phyloP scores from a whole-genome alignment of 2,797 vertebrate species.

The Brotula barbata region DNA sequence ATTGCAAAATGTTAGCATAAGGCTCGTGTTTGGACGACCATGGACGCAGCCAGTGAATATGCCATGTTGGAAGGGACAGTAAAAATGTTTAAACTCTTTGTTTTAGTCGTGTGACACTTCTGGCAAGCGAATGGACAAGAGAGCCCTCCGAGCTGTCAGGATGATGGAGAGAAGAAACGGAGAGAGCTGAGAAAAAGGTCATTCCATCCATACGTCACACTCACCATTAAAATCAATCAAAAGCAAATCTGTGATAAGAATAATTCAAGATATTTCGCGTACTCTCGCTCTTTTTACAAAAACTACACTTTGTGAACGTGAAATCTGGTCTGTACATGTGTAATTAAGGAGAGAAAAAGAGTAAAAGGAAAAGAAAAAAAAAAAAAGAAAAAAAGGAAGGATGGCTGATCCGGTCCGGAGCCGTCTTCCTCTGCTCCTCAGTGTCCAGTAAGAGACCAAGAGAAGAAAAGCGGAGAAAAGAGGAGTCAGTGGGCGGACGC shows the following conservation, averaged over 20 bases:
- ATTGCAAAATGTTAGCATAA: constrained; percentile 49
- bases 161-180: constrained; percentile 41
- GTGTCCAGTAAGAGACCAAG: constrained; percentile 72
- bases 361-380: constrained; percentile 52
- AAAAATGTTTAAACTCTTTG: constrained; percentile 32
- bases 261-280: constrained; percentile 38
- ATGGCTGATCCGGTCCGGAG: constrained; percentile 54
- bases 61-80: constrained; percentile 18
- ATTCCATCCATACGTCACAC: constrained; percentile 40
- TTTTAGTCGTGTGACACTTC: constrained; percentile 48
- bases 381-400: constrained; percentile 24
- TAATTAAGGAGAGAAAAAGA: constrained; percentile 75
- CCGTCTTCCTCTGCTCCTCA: constrained; percentile 54
- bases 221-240: constrained; percentile 47
- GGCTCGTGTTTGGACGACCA: constrained; percentile 48
- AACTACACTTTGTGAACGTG: constrained; percentile 69
- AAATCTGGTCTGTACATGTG: constrained; percentile 81
- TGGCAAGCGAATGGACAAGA: constrained; percentile 27
- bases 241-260: constrained; percentile 30
- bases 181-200: constrained; percentile 53
- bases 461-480: constrained; percentile 71
- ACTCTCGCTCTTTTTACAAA: constrained; percentile 52
- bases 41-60: constrained; percentile 15
- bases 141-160: constrained; percentile 47
- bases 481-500: constrained; percentile 68